Evolutionary conservation across 1,140 invertebrate species (phyloP), one percentile per base, ranked within the genome.

Genomic region (Aphis gossypii): DNA sequence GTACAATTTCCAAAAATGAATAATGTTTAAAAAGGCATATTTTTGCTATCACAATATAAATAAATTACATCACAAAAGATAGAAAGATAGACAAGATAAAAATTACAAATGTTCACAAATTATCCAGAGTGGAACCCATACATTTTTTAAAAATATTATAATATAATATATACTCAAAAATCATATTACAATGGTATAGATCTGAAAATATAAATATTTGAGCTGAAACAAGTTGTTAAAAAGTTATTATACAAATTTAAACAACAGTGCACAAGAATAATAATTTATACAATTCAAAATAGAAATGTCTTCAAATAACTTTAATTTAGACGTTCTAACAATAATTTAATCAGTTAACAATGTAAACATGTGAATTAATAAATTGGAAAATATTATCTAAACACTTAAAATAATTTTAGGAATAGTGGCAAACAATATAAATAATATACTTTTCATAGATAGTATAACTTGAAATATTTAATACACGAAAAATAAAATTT

Each of bases 1-100:
- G 68, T 83, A 92, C 46, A 48, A 92, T 91, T 88, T 11, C 41
- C 60, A 14, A 91, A 91, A 60, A 82, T 82, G 18, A 91, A 91
- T 82, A 21, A 76, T 48, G 54, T 35, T 76, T 82, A 18, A 82
- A 35, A 92, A n/a, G 60, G 60, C 44, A 92, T 38, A 48, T 18
- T 82, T 92, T 68, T 21, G 9, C 68, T 92, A 92, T 92, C 90
- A 92, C 90, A 92, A 51, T 92, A 92, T 92, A 51, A 51, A 51
- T 92, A 38, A 83, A 92, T 51, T 51, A 92, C 41, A 92, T 92
- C 90, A 92, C 90, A 82, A 82, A 35, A 46, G n/a, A 82, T 48
- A 82, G 20, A 82, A 35, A 46, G n/a, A 82, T 48, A 82, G 20
- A 92, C 30, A 35, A 92, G 30, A 92, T 48, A 91, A 82, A 48